Percentiles rank a stretch among this genome's conserved stretches.
Evolutionary conservation across 2,888 invertebrate genomes (phyloP).

Genomic region (Clitarchus hookeri): DNA sequence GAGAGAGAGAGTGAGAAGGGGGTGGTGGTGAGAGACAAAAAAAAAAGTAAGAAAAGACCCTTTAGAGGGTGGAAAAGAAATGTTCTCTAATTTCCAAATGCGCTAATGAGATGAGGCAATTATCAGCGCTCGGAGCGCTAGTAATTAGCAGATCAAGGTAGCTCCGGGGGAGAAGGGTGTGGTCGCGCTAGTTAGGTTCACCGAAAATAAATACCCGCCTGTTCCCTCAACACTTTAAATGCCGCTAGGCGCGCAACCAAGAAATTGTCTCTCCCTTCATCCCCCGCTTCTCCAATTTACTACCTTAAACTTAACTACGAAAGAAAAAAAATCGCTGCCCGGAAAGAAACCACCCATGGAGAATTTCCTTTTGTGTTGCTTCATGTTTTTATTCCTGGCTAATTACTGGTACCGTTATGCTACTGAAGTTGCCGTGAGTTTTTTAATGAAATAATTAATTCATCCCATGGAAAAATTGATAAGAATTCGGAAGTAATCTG

Average conservation of each 20-base stretch:
- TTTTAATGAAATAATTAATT: not conserved
- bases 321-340: not conserved
- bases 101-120: slow-evolving; percentile 25
- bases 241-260: not conserved
- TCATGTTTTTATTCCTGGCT: not conserved
- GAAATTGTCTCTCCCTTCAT: not conserved
- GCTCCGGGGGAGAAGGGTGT: not conserved
- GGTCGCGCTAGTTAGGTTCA: slow-evolving; percentile 14
- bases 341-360: not conserved
- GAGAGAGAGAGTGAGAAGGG: slow-evolving; percentile 7
- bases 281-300: not conserved
- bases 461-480: not conserved
- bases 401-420: not conserved
- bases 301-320: not conserved
- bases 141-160: slow-evolving; percentile 22
- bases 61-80: slow-evolving; percentile 17
- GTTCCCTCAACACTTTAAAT: not conserved
- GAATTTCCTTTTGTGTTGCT: not conserved
- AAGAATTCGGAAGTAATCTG: not conserved
- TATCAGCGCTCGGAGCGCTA: slow-evolving; percentile 1
- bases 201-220: slow-evolving; percentile 2
- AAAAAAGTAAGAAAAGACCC: slow-evolving; percentile 17
- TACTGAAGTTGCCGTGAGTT: not conserved
- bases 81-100: slow-evolving; percentile 22
- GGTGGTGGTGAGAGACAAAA: not conserved